A percentile compares a stretch with the other conserved stretches of the same genome.
Evolutionary conservation across 2,888 invertebrate genomes (phyloP).

Genomic region (Caenorhabditis angaria): DNA sequence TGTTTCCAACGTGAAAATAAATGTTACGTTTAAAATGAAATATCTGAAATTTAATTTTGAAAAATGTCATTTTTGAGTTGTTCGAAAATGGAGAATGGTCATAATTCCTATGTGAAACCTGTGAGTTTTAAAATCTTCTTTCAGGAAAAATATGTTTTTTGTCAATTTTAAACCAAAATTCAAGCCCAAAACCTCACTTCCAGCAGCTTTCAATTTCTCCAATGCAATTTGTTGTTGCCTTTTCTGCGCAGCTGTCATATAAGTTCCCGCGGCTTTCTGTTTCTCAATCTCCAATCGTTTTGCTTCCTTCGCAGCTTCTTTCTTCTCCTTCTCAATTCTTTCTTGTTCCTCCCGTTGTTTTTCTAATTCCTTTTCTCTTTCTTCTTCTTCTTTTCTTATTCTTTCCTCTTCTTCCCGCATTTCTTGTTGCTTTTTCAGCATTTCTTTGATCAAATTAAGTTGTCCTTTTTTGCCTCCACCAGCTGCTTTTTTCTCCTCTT

Average conservation of each 20-base stretch:
- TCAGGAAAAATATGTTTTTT: slow-evolving; percentile 11
- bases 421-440: slow-evolving; percentile 76
- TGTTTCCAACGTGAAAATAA: too few relatives aligned
- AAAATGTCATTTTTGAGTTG: not conserved
- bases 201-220: slow-evolving; percentile 72
- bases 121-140: too few relatives aligned
- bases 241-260: slow-evolving; percentile 91
- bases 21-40: too few relatives aligned
- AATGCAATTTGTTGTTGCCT: slow-evolving; percentile 85
- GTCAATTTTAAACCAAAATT: too few relatives aligned
- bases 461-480: slow-evolving; percentile 48
- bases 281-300: slow-evolving; percentile 92
- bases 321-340: slow-evolving; percentile 74
- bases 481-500: slow-evolving; percentile 42
- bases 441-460: slow-evolving; percentile 72
- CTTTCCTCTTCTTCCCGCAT: slow-evolving; percentile 76
- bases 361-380: slow-evolving; percentile 68
- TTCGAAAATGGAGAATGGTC: slow-evolving; percentile 5
- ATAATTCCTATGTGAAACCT: too few relatives aligned
- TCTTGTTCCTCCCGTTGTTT: slow-evolving; percentile 56
- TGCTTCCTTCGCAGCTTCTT: slow-evolving; percentile 87
- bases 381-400: slow-evolving; percentile 80
- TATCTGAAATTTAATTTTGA: too few relatives aligned
- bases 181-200: slow-evolving; percentile 38
- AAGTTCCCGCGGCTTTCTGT: slow-evolving; percentile 93